Evolutionary conservation across 2,888 invertebrate genomes (phyloP).

Genomic region (Lycaena phlaeas): DNA sequence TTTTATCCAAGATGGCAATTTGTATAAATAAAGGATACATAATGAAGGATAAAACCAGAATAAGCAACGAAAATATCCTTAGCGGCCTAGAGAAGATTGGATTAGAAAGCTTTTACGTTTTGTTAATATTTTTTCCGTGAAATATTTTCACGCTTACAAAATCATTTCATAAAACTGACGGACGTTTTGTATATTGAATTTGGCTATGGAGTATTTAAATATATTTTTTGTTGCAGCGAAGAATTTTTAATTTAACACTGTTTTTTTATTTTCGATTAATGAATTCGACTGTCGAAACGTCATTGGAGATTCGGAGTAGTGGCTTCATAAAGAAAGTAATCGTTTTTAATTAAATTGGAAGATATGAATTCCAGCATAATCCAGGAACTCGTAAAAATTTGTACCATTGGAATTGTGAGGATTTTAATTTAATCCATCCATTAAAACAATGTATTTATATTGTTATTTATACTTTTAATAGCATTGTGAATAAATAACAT

Average conservation of each 20-base stretch:
- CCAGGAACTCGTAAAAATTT: too few species aligned
- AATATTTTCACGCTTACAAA: background rate
- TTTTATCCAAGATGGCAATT: constrained; percentile 36
- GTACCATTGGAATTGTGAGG: background rate
- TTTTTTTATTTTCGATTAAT: too few species aligned
- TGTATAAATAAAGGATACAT: constrained; percentile 13
- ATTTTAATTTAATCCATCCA: background rate
- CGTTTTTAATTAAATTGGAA: constrained; percentile 6
- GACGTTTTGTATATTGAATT: background rate
- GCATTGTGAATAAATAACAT: too few species aligned
- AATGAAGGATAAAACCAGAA: constrained; percentile 6
- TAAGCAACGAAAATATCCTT: background rate
- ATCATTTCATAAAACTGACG: background rate
- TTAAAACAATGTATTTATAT: too few species aligned
- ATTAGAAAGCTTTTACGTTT: constrained; percentile 6
- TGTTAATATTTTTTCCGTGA: background rate
- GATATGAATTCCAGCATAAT: background rate
- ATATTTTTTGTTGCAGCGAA: too few species aligned
- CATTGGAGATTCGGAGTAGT: too few species aligned
- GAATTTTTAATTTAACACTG: too few species aligned
- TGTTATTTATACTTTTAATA: too few species aligned
- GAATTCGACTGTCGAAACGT: too few species aligned
- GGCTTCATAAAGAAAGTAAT: background rate
- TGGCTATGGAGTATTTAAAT: background rate
- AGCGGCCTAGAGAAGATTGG: background rate